Percentiles rank a stretch among this genome's conserved stretches.
These are phyloP conservation scores for Paradisaea rubra DNA, from an alignment of 2,113 vertebrate genomes.

Conservation along the genomic window DNA sequence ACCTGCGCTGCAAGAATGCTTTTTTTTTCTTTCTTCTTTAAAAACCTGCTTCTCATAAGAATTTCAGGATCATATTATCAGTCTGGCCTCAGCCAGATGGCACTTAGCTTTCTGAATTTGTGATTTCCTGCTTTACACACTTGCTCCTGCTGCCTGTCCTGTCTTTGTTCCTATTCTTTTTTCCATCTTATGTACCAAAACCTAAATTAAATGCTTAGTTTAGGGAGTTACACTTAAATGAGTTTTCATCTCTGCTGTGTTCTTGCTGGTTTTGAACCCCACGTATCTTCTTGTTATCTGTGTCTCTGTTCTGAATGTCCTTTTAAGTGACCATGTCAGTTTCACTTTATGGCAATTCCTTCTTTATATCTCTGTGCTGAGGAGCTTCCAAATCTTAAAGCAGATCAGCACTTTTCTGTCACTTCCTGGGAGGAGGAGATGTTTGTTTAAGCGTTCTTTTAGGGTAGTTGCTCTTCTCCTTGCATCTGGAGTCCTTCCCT, in stretches of 20 bases:
- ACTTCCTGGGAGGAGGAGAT: background rate
- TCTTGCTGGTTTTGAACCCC: background rate
- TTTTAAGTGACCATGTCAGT: background rate
- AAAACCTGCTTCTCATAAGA: background rate
- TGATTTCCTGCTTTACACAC: background rate
- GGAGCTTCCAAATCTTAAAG: background rate
- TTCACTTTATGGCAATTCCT: background rate
- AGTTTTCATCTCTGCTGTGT: background rate
- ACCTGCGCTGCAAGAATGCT: background rate
- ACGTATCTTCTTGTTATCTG: background rate
- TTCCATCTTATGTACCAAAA: background rate
- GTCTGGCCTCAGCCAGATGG: background rate
- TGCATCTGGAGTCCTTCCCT: background rate
- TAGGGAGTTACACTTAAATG: background rate
- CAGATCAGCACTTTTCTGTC: background rate
- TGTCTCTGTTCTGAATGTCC: background rate
- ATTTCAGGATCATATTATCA: background rate
- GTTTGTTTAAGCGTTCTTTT: slow-evolving; percentile 6
- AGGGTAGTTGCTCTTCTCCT: background rate
- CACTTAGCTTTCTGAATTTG: background rate
- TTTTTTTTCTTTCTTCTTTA: background rate
- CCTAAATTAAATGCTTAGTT: background rate
- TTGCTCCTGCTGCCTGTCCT: background rate
- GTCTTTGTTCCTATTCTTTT: background rate
- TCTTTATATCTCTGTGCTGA: background rate